phyloP scores from a whole-genome alignment of 2,113 vertebrate species.

The Salvelinus fontinalis region DNA sequence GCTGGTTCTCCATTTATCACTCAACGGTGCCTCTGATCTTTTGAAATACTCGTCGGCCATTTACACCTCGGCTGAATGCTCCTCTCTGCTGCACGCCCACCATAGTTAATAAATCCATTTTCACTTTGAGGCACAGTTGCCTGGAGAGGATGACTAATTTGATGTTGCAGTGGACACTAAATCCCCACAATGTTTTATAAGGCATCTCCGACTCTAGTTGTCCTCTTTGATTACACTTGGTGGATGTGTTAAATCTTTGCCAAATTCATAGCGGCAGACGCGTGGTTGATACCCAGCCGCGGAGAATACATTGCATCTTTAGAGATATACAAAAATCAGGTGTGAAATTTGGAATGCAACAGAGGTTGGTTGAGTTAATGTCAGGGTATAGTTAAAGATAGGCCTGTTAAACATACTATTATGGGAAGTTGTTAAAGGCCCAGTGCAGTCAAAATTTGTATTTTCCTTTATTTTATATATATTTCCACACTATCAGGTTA shows the following conservation, averaged over 20 bases:
- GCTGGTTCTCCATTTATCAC: slow-evolving; percentile 52
- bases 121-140: slow-evolving; percentile 24
- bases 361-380: neutral
- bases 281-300: slow-evolving; percentile 43
- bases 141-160: slow-evolving; percentile 45
- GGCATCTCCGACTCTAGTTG: slow-evolving; percentile 32
- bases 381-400: neutral
- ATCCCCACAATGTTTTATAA: slow-evolving; percentile 6
- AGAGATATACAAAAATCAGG: neutral
- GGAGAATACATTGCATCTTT: slow-evolving; percentile 31
- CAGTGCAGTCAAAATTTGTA: neutral
- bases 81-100: slow-evolving; percentile 8
- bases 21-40: slow-evolving; percentile 45
- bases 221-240: slow-evolving; percentile 35
- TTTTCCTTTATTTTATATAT: no score
- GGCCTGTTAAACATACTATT: no score
- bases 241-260: slow-evolving; percentile 46
- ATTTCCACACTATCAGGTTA: neutral
- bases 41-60: slow-evolving; percentile 42
- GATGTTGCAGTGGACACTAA: slow-evolving; percentile 34
- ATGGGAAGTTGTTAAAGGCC: no score
- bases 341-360: neutral
- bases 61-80: slow-evolving; percentile 45
- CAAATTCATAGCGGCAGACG: slow-evolving; percentile 42
- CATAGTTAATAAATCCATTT: slow-evolving; percentile 37